Conservation (phyloP, 1,140 invertebrate species). For the Nephila pilipes region DNA sequence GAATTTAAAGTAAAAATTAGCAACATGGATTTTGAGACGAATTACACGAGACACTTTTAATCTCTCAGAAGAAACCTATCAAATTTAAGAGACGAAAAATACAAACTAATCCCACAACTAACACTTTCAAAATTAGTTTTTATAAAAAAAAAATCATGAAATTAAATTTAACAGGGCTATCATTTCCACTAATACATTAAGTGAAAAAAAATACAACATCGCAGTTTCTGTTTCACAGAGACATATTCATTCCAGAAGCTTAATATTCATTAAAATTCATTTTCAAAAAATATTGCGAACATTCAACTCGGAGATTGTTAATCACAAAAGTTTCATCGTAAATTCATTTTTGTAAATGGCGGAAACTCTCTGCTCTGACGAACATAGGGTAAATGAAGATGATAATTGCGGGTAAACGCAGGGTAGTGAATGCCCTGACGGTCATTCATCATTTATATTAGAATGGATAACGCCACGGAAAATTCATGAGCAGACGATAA, state of each 20-base stretch:
- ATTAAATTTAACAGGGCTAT: background rate
- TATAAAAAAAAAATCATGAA: background rate
- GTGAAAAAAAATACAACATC: background rate
- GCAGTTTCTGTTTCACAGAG: background rate
- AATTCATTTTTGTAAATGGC: conserved; percentile 46
- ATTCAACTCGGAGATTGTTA: conserved; percentile 54
- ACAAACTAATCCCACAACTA: background rate
- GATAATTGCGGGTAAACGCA: conserved; percentile 44
- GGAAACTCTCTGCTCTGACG: background rate
- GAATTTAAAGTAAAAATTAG: background rate
- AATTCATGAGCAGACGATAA: conserved; percentile 70
- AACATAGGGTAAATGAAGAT: conserved; percentile 15
- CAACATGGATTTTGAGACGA: background rate
- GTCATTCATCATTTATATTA: conserved; percentile 73
- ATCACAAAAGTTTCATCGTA: conserved; percentile 54
- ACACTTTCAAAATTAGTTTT: background rate
- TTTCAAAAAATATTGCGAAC: conserved; percentile 49
- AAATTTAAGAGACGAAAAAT: background rate
- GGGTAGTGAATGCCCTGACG: conserved; percentile 23
- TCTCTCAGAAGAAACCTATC: background rate
- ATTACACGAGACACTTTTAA: background rate
- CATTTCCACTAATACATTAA: background rate
- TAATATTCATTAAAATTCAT: conserved; percentile 69
- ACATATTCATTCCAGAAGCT: conserved; percentile 15
- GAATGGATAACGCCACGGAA: conserved; percentile 64